Evolutionary conservation across 2,113 vertebrate genomes (phyloP).

Genomic region (Ameiurus melas): DNA sequence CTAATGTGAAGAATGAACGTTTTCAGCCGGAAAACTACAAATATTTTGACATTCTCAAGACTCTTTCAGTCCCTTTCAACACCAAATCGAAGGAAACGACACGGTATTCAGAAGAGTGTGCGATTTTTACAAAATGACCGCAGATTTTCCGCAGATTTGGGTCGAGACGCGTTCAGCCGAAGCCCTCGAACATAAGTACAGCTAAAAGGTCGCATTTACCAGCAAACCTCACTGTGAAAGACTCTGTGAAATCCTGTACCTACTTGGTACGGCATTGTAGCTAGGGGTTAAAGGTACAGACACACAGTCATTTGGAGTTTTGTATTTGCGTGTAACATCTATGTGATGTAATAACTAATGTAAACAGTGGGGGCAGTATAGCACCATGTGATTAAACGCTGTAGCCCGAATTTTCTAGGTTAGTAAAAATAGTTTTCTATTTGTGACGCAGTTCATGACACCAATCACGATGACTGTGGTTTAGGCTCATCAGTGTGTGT

Average conservation of each 20-base stretch:
- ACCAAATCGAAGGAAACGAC: too few relatives aligned
- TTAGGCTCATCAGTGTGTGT: neutral
- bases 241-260: too few relatives aligned
- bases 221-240: too few relatives aligned
- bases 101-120: too few relatives aligned
- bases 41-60: neutral
- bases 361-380: neutral
- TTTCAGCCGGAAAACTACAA: neutral
- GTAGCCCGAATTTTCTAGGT: neutral
- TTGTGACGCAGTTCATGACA: neutral
- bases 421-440: neutral
- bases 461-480: neutral
- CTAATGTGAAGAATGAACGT: neutral
- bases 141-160: too few relatives aligned
- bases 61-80: neutral
- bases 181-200: too few relatives aligned
- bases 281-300: neutral
- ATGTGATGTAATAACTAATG: neutral
- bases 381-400: neutral
- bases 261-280: neutral
- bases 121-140: too few relatives aligned
- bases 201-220: too few relatives aligned
- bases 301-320: neutral
- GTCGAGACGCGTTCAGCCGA: too few relatives aligned
- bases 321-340: neutral